phyloP scores from a whole-genome alignment of 1,140 invertebrate species.

The Steinernema feltiae region DNA sequence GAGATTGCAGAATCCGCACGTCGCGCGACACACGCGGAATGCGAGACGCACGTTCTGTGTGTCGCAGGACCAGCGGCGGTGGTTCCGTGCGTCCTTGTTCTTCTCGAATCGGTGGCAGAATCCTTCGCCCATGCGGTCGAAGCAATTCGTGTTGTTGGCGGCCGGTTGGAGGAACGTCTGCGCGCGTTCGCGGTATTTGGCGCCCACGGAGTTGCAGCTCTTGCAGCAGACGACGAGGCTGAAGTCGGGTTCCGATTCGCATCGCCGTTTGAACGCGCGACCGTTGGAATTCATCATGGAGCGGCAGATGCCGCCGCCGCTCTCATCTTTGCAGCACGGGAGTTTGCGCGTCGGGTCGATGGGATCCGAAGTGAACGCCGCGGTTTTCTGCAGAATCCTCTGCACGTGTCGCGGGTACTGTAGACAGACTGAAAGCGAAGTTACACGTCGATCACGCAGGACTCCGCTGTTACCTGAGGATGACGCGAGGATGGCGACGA shows the following conservation, averaged over 20 bases:
- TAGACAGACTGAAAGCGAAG: neutral
- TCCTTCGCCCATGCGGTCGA: slow-evolving; percentile 19
- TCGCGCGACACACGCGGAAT: slow-evolving; percentile 22
- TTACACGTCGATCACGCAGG: neutral
- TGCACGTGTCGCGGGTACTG: neutral
- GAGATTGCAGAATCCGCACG: slow-evolving; percentile 22
- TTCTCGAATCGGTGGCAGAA: slow-evolving; percentile 20
- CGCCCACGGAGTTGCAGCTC: slow-evolving; percentile 23
- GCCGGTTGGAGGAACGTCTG: slow-evolving; percentile 16
- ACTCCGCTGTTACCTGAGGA: neutral
- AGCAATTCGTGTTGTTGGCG: slow-evolving; percentile 22
- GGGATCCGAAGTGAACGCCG: neutral
- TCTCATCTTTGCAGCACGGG: slow-evolving; percentile 36
- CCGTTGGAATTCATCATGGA: slow-evolving; percentile 28
- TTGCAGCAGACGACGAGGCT: slow-evolving; percentile 36
- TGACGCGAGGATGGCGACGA: neutral
- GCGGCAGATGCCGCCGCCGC: slow-evolving; percentile 28
- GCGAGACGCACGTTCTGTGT: slow-evolving; percentile 20
- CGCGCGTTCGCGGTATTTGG: slow-evolving; percentile 28
- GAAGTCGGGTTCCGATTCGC: slow-evolving; percentile 29
- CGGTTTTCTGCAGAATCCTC: neutral
- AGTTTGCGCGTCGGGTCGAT: slow-evolving; percentile 21
- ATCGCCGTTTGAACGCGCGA: slow-evolving; percentile 17
- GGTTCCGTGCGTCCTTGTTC: slow-evolving; percentile 15
- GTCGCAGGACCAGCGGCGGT: slow-evolving; percentile 22